These are phyloP conservation scores for Lampropteryx suffumata DNA, from an alignment of 2,888 invertebrate genomes.

Conservation along the genomic window DNA sequence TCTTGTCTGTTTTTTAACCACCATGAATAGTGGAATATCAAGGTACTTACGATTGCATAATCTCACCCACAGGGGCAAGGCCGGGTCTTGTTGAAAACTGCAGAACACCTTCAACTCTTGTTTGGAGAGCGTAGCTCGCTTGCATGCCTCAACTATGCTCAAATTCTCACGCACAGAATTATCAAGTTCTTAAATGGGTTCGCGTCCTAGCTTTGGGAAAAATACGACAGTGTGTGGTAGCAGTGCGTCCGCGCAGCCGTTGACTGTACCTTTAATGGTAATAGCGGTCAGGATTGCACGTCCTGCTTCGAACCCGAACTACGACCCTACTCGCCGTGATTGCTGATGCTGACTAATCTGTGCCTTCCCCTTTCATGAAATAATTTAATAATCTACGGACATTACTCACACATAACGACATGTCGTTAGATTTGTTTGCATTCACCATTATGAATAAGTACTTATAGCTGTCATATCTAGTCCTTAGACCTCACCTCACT, in stretches of 20 bases:
- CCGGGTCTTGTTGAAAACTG: slow-evolving; percentile 3
- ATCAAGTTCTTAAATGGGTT: slow-evolving; percentile 1
- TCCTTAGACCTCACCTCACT: too few relatives aligned
- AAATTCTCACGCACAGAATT: slow-evolving; percentile 24
- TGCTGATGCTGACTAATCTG: slow-evolving; percentile 10
- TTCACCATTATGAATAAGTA: too few relatives aligned
- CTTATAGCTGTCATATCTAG: too few relatives aligned
- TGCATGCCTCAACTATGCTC: slow-evolving; percentile 20
- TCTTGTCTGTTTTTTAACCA: too few relatives aligned
- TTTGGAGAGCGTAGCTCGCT: slow-evolving; percentile 11
- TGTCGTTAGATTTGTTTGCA: slow-evolving; percentile 27
- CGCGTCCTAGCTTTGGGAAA: slow-evolving; percentile 11
- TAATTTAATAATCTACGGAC: slow-evolving; percentile 41
- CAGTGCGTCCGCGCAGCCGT: slow-evolving; percentile 50
- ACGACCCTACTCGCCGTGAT: slow-evolving; percentile 47
- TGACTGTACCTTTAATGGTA: slow-evolving; percentile 64
- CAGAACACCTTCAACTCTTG: slow-evolving; percentile 5
- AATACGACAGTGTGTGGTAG: slow-evolving; percentile 36
- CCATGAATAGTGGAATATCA: too few relatives aligned
- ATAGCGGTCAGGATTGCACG: slow-evolving; percentile 51
- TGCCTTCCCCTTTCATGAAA: slow-evolving; percentile 55
- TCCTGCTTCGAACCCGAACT: slow-evolving; percentile 51
- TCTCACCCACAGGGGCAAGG: slow-evolving; percentile 12
- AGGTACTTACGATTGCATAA: slow-evolving; percentile 33
- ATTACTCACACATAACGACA: slow-evolving; percentile 30